A percentile compares a stretch with the other conserved stretches of the same genome.
phyloP scores from a whole-genome alignment of 2,113 vertebrate species.

The Ictidomys tridecemlineatus region DNA sequence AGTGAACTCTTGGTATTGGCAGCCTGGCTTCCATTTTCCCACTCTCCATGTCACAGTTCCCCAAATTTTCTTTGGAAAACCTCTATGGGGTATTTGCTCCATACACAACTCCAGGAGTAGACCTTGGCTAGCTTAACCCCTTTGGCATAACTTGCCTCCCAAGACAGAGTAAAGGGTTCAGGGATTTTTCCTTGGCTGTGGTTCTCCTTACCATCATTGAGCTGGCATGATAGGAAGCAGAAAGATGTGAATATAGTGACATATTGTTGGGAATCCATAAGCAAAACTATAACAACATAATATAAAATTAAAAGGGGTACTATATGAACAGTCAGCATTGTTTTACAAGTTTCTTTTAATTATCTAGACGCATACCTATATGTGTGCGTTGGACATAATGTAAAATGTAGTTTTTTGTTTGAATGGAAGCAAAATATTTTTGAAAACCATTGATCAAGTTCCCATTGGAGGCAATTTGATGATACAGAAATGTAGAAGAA shows the following conservation, averaged over 20 bases:
- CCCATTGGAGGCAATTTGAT: not conserved
- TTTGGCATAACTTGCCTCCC: not conserved
- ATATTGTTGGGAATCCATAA: not conserved
- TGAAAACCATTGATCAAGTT: not conserved
- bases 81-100: not conserved
- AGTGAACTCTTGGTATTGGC: not conserved
- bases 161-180: not conserved
- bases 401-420: conserved; percentile 16
- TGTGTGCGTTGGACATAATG: not conserved
- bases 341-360: not conserved
- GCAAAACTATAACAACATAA: not conserved
- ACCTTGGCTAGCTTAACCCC: not conserved
- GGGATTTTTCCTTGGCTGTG: not conserved
- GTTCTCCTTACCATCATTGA: not conserved
- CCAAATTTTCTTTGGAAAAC: conserved; percentile 14
- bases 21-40: not conserved
- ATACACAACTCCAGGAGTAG: not conserved
- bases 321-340: not conserved
- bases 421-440: not conserved
- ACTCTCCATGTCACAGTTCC: not conserved
- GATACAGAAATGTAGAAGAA: not conserved
- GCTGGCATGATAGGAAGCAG: not conserved
- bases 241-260: not conserved
- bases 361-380: not conserved
- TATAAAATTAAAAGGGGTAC: not conserved